Evolutionary conservation across 1,140 invertebrate species (phyloP).

Genomic region (Drosophila tsacasi): DNA sequence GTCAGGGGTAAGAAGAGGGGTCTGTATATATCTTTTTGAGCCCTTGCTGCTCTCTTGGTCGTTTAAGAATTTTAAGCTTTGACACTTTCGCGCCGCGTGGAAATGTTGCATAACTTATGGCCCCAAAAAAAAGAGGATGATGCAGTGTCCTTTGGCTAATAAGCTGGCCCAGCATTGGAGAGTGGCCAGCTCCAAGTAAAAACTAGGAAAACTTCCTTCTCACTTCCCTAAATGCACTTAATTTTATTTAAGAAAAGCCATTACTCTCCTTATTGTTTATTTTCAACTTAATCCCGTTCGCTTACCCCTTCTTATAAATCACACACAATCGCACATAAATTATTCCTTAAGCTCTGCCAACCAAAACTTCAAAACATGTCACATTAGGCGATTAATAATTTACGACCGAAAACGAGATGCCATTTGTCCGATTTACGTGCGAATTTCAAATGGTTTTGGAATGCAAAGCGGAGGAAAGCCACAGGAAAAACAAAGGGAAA

Average conservation of each 20-base stretch:
- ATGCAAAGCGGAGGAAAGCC: background rate
- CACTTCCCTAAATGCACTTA: background rate
- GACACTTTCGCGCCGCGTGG: conserved; percentile 34
- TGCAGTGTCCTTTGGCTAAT: conserved; percentile 9
- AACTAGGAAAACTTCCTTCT: too few species aligned
- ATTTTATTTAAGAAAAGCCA: background rate
- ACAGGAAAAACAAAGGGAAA: conserved; percentile 7
- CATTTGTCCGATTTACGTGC: conserved; percentile 21
- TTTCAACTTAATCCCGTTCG: background rate
- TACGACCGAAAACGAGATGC: conserved; percentile 10
- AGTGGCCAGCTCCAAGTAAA: background rate
- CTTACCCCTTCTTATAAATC: conserved; percentile 7
- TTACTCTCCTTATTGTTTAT: background rate
- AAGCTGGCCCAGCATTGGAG: conserved; percentile 4
- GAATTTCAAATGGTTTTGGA: conserved; percentile 3
- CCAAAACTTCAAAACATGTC: conserved; percentile 18
- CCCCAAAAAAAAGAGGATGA: background rate
- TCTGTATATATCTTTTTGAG: background rate
- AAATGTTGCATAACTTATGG: conserved; percentile 56
- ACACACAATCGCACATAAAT: background rate
- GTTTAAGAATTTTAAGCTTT: conserved; percentile 38
- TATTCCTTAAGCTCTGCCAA: conserved; percentile 14
- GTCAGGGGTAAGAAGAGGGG: background rate
- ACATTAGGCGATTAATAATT: conserved; percentile 13
- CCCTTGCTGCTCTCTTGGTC: conserved; percentile 3